Base-by-base conservation (phyloP, 1,140 invertebrate genomes). In the Thrips palmi region DNA sequence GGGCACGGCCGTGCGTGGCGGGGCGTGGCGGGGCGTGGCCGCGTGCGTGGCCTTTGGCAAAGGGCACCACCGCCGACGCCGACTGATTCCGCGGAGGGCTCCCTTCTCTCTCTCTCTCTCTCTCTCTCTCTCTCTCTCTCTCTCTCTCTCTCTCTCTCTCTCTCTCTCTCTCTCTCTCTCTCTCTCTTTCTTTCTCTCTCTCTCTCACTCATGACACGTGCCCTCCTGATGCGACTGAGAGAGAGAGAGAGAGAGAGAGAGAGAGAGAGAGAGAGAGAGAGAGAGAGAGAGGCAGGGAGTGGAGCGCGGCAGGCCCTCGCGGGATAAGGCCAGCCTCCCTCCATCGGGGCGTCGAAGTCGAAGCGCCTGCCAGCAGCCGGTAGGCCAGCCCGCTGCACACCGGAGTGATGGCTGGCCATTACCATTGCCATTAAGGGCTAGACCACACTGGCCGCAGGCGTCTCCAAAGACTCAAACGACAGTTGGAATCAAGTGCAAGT, bases 31-130 rank as follows among this genome's bases (percentile, higher is more conserved):
- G 27, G 18, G 28, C 20, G 25, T 33, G 18, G 25, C 18, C 19
- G 17, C 25, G 25, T 23, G 7, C 21, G 24, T 14, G n/a, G n/a
- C n/a, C n/a, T n/a, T 12, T n/a, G 6, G 27, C 14, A 33, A 27
- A 40, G 12, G 29, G 12, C 21, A 39, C 25, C 31, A 32, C 31
- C 11, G 37, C 17, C n/a, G 32, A 29, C 23, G 24, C 32, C 23
- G 20, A 27, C 29, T 33, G 23, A 30, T 33, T 43, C 12, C 39
- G 15, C 14, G 19, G 27, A 20, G 11, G 18, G 7, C 15, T 24
- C 28, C 19, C 14, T 21, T 17, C 20, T 33, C 27, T 17, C 24
- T 39, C 37, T 33, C 29, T 24, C 37, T 42, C 17, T 12, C 19
- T n/a, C 5, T 29, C 28, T 15, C 6, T 29, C 17, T 29, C 17